Evolutionary conservation across 1,140 invertebrate species (phyloP), one percentile per base, ranked within the genome.

Genomic region (Chironomus tepperi): DNA sequence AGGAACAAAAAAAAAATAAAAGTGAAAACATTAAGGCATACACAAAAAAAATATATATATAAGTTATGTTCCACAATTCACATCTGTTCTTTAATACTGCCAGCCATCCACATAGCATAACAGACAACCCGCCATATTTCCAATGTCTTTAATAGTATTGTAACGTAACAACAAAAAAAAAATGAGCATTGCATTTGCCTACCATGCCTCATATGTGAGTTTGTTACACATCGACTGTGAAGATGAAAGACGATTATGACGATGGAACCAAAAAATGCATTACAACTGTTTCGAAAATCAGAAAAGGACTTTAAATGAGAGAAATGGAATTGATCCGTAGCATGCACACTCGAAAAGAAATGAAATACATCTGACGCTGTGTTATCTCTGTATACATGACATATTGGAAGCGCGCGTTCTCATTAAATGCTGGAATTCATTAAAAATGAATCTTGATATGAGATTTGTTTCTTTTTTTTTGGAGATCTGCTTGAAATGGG

Each of bases 1-100:
- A 34, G 24, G 24, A 34, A 34, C 24, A 5, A 34, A 34, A 34
- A 34, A 34, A 34, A 34, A n/a, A n/a, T n/a, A n/a, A n/a, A 34
- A 34, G 24, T 34, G 24, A 34, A 34, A 34, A 34, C 24, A 34
- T 34, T 5, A 34, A 34, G 24, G 24, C 24, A 34, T 34, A 2
- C 24, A 34, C 24, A 67, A 7, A 67, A 67, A 70, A 9, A 70
- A 9, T 19, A 19, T 18, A 70, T 18, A 21, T 34, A 34, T 34
- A 34, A 34, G 24, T 34, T 34, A 34, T 18, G 18, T 21, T 70
- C 7, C 18, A 21, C 16, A 70, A 70, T 21, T 70, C 65, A 70
- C 65, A 70, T 70, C 65, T 70, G 65, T 70, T 70, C 65, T 70
- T 70, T 70, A 70, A 70, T 18, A 18, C 65, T 19, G 65, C 65